A percentile compares a stretch with the other conserved stretches of the same genome.
Conservation (phyloP, 2,888 invertebrate species). For the Subacronicta megacephala region DNA sequence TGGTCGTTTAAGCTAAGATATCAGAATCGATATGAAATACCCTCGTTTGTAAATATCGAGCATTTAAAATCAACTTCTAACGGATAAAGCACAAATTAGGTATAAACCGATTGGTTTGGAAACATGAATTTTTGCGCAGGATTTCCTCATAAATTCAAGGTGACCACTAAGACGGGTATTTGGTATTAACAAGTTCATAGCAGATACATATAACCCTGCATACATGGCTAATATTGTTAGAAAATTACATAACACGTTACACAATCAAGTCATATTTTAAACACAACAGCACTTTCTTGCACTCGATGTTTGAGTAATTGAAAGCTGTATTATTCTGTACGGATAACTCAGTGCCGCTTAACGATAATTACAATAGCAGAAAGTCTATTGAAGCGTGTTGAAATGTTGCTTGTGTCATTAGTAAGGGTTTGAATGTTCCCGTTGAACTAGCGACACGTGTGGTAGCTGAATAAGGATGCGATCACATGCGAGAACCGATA, state of each 20-base stretch:
- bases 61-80: too few species aligned
- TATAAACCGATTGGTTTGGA: too few species aligned
- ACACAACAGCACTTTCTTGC: constrained; percentile 12
- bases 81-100: too few species aligned
- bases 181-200: too few species aligned
- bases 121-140: too few species aligned
- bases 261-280: constrained; percentile 12
- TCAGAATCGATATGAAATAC: too few species aligned
- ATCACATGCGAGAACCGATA: neutral
- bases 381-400: constrained; percentile 20
- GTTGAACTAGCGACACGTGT: constrained; percentile 1
- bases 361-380: constrained; percentile 41
- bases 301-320: constrained; percentile 5
- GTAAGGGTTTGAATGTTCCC: constrained; percentile 2
- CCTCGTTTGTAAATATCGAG: too few species aligned
- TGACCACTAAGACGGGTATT: too few species aligned
- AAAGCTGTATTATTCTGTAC: constrained; percentile 11
- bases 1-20: too few species aligned
- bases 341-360: constrained; percentile 2
- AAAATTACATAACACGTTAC: neutral
- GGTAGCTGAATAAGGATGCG: constrained; percentile 2
- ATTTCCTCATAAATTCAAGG: too few species aligned
- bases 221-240: too few species aligned
- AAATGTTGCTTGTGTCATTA: constrained; percentile 17
- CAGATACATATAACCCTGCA: too few species aligned